These are phyloP conservation scores for Telmatherina bonti DNA, from an alignment of 2,797 vertebrate genomes.

Conservation along the genomic window DNA sequence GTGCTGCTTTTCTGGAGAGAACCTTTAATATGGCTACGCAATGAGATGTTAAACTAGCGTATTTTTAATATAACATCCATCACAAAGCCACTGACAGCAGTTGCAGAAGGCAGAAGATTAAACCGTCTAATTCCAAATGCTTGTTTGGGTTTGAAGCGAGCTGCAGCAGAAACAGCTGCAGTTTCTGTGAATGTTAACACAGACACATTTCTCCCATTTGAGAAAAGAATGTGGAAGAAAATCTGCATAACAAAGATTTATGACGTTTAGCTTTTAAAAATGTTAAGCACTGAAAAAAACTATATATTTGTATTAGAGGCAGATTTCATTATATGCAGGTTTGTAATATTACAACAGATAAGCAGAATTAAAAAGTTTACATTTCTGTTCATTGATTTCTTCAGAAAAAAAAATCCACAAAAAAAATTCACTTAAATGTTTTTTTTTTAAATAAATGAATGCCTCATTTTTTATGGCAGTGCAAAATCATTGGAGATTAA, in stretches of 20 bases:
- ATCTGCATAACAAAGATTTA: neutral
- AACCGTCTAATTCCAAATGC: constrained; percentile 3
- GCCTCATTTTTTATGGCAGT: neutral
- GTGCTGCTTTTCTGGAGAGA: constrained; percentile 12
- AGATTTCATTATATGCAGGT: too few species aligned
- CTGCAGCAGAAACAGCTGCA: neutral
- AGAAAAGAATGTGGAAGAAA: neutral
- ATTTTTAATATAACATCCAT: constrained; percentile 15
- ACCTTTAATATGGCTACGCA: constrained; percentile 9
- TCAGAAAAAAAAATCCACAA: neutral
- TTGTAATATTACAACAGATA: too few species aligned
- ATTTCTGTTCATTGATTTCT: neutral
- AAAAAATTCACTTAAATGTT: neutral
- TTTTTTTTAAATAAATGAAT: neutral
- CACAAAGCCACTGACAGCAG: constrained; percentile 19
- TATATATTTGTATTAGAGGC: too few species aligned
- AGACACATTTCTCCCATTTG: neutral
- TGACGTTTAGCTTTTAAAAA: neutral
- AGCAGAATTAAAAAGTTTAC: too few species aligned
- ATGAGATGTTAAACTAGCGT: constrained; percentile 38
- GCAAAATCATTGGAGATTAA: neutral
- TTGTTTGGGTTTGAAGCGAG: neutral
- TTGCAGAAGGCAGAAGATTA: constrained; percentile 3
- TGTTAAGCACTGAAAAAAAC: neutral
- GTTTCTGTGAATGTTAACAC: neutral